Percentiles rank a stretch among this genome's conserved stretches.
Conservation (phyloP, 2,888 invertebrate genomes). For the Salticus scenicus region DNA sequence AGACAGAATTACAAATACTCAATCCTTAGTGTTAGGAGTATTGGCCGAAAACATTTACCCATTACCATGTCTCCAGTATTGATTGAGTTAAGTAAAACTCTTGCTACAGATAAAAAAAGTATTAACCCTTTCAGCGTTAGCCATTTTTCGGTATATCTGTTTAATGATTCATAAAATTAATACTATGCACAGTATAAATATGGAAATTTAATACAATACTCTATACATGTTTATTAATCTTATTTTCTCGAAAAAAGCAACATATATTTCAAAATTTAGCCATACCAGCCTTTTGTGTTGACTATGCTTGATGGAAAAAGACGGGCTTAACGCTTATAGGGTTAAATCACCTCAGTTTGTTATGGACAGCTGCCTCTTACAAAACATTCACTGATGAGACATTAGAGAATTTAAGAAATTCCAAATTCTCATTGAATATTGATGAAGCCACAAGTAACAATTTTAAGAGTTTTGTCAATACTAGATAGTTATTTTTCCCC, state of each 20-base stretch:
- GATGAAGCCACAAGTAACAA: slow-evolving; percentile 4
- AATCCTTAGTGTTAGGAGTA: not conserved
- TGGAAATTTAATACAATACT: too few species aligned
- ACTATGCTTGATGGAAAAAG: too few species aligned
- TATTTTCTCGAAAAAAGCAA: too few species aligned
- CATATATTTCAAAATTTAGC: too few species aligned
- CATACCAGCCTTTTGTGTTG: too few species aligned
- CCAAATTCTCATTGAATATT: not conserved
- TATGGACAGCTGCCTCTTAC: not conserved
- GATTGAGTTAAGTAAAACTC: not conserved
- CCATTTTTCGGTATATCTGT: not conserved
- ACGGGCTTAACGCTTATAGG: too few species aligned
- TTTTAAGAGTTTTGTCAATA: not conserved
- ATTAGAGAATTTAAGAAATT: not conserved
- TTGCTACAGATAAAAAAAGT: not conserved
- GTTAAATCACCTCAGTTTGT: too few species aligned
- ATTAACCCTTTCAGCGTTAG: not conserved
- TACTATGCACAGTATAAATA: too few species aligned
- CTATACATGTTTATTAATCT: too few species aligned
- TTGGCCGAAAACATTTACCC: not conserved
- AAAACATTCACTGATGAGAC: not conserved
- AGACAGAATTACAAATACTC: not conserved
- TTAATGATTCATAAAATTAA: too few species aligned
- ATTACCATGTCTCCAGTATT: not conserved
- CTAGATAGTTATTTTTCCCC: not conserved